Base-by-base conservation (phyloP, 1,140 invertebrate genomes). In the Zaprionus camerounensis region DNA sequence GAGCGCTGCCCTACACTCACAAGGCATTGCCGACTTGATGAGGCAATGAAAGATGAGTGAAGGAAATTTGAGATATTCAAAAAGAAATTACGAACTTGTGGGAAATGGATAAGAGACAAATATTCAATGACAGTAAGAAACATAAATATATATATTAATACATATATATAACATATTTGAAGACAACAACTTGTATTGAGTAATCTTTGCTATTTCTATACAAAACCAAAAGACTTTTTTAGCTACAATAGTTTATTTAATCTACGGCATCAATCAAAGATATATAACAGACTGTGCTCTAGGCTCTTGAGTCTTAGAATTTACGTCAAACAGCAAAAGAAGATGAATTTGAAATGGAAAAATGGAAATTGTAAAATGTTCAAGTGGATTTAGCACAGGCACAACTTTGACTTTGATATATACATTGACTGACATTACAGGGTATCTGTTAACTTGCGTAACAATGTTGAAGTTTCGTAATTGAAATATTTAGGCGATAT, bases 1-100 rank as follows among this genome's bases (percentile, higher is more conserved):
- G 62, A 77, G 9, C 26, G 9, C 6, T 58, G 58, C 20, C 17
- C 56, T 61, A 24, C 31, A 49, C 6, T 6, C 13, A 34, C 9
- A 15, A 15, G 44, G 44, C 44, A 53, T 73, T 34, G 34, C 3
- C 12, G 20, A 61, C 13, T 34, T 41, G n/a, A 22, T 11, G n/a
- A 46, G n/a, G 2, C n/a, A 7, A 17, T 46, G 41, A 46, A 46
- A 17, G 7, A 24, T 3, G 13, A 13, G 17, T 12, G 3, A 34
- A 1, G n/a, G 41, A 51, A 51, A 51, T 13, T 22, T 22, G 41
- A 46, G 41, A 17, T 17, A 44, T 17, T 44, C 13, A 15, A n/a
- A 41, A 41, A 6, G 15, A n/a, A n/a, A 41, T 6, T n/a, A n/a
- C 5, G 15, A n/a, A 2, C 15, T 41, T 41, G 9, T 34, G 7